Base-by-base conservation (phyloP, 2,113 vertebrate genomes). In the Polypterus senegalus region DNA sequence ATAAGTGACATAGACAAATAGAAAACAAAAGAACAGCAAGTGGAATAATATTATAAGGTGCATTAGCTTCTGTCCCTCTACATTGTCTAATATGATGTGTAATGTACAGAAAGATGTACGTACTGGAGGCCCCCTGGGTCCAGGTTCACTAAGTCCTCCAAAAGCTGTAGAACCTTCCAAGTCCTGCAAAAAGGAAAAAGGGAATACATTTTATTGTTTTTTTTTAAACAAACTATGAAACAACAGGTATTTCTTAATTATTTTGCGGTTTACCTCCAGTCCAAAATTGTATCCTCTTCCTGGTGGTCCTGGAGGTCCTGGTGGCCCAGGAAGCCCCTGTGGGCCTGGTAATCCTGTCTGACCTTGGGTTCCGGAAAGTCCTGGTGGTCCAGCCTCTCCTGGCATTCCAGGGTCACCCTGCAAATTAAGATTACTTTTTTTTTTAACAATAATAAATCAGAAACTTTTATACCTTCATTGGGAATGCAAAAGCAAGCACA, bases 351-450 rank as follows among this genome's bases (percentile, higher is more conserved):
- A 83, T 7, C 94, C 94, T 9, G 81, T 78, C 55, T 64, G 69
- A 0, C 94, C 94, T 61, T 81, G 71, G 66, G 79, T 63, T 62
- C 94, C 93, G 2, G 76, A 66, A 69, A 81, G 69, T 9, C 93
- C 94, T 46, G 81, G 81, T 5, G 79, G 65, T 0, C 94, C 94
- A 64, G 82, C 77, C 56, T 84, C 70, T 51, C 93, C 94, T 74
- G 69, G 63, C 56, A 63, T 69, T 49, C 93, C 93, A 7, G 67
- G 67, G 59, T 93, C 91, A 58, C 95, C 95, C 95, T 98, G 61
- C 53, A 71, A 79, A 27, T 27, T 63, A 48, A 71, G 73, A 71
- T 70, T 2, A 7, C 48, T 45, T 62, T 27, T 9, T 51, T 6
- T 9, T 51, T 51, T 27, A 27, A 27, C 27, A 27, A 27, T 27